Conservation (phyloP, 1,140 invertebrate species). For the Leptinotarsa texana region DNA sequence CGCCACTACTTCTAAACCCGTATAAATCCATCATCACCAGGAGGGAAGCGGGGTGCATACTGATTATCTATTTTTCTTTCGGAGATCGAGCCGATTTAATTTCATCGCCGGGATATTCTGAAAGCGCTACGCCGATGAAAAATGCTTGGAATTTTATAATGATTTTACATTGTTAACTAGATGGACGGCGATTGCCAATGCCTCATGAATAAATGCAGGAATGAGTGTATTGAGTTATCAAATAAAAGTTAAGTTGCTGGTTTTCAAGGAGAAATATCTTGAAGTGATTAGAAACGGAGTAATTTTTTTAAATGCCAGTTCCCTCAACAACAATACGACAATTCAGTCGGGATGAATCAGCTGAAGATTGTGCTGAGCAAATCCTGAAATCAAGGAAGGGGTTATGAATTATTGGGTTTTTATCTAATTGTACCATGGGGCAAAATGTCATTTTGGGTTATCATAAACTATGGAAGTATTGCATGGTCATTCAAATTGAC, state of each 20-base stretch:
- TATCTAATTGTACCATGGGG: too few relatives aligned
- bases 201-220: slow-evolving; percentile 20
- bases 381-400: too few relatives aligned
- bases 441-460: too few relatives aligned
- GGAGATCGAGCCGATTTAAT: slow-evolving; percentile 18
- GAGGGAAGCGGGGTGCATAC: slow-evolving; percentile 33
- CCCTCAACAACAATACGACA: too few relatives aligned
- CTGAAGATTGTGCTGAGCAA: too few relatives aligned
- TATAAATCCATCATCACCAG: slow-evolving; percentile 33
- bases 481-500: too few relatives aligned
- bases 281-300: too few relatives aligned
- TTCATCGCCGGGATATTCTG: slow-evolving; percentile 17
- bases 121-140: slow-evolving; percentile 11
- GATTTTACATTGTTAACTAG: slow-evolving; percentile 19
- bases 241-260: not conserved
- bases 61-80: slow-evolving; percentile 32
- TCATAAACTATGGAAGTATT: too few relatives aligned
- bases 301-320: too few relatives aligned
- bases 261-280: not conserved
- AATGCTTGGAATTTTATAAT: slow-evolving; percentile 27
- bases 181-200: not conserved
- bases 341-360: too few relatives aligned
- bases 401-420: too few relatives aligned
- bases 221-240: slow-evolving; percentile 19
- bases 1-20: slow-evolving; percentile 30